phyloP scores from a whole-genome alignment of 2,888 invertebrate genomes.

The Mythimna vitellina region DNA sequence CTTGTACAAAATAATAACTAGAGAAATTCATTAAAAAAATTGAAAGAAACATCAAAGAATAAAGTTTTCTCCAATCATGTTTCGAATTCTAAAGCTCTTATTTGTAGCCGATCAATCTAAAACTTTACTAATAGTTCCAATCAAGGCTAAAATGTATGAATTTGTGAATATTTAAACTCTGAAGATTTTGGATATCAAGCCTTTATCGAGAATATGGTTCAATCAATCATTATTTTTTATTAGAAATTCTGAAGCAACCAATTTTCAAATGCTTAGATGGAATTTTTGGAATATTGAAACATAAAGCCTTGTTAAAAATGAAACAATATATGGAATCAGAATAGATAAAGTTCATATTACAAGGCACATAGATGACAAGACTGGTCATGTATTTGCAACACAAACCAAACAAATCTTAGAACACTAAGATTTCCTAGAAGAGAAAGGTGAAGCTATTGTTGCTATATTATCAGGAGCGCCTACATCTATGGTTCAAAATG shows the following conservation, averaged over 20 bases:
- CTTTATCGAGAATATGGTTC: slow-evolving; percentile 29
- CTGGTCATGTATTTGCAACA: slow-evolving; percentile 29
- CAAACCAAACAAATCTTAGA: slow-evolving; percentile 40
- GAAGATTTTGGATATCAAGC: slow-evolving; percentile 45
- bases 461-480: slow-evolving; percentile 53
- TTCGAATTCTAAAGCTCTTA: slow-evolving; percentile 48
- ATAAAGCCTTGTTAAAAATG: neutral
- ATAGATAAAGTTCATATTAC: neutral
- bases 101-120: slow-evolving; percentile 52
- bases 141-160: slow-evolving; percentile 48
- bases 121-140: slow-evolving; percentile 59
- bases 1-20: slow-evolving; percentile 31
- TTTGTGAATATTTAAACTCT: slow-evolving; percentile 50
- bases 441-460: slow-evolving; percentile 51
- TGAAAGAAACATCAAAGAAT: slow-evolving; percentile 47
- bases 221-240: slow-evolving; percentile 40
- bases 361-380: neutral
- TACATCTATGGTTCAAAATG: slow-evolving; percentile 64
- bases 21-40: slow-evolving; percentile 36
- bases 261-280: slow-evolving; percentile 10
- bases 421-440: slow-evolving; percentile 46
- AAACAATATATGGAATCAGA: neutral
- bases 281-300: slow-evolving; percentile 13
- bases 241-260: slow-evolving; percentile 12
- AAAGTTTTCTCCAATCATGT: slow-evolving; percentile 39